These are phyloP conservation scores for Thysanoteuthis rhombus DNA, from an alignment of 2,888 invertebrate genomes.

Conservation along the genomic window DNA sequence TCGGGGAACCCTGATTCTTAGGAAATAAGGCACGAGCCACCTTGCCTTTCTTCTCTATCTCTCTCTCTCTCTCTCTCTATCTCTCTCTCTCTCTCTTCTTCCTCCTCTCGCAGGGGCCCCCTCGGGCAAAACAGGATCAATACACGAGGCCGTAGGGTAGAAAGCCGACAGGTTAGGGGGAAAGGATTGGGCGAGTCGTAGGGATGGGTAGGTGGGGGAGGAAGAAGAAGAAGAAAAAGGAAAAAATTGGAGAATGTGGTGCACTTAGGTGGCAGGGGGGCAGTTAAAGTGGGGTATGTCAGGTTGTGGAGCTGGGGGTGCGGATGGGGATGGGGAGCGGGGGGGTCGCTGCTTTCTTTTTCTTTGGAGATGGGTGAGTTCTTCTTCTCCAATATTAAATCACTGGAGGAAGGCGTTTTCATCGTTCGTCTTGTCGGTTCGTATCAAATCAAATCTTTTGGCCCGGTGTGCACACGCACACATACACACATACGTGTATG, in stretches of 20 bases:
- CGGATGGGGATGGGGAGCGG: neutral
- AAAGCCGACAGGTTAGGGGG: neutral
- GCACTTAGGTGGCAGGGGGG: neutral
- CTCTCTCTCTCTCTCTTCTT: neutral
- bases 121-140: neutral
- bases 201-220: neutral
- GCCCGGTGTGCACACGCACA: neutral
- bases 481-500: neutral
- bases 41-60: neutral
- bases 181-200: neutral
- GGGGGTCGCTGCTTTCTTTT: neutral
- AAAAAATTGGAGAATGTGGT: too few relatives aligned
- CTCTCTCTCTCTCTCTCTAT: neutral
- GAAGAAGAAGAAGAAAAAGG: neutral
- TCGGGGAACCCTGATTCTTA: neutral
- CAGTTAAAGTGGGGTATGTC: neutral
- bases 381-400: neutral
- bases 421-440: neutral
- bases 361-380: neutral
- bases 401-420: neutral
- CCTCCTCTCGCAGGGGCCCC: neutral
- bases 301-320: neutral
- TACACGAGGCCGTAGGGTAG: neutral
- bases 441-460: neutral
- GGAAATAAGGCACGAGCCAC: neutral